A percentile compares a stretch with the other conserved stretches of the same genome.
Evolutionary conservation across 2,888 invertebrate genomes (phyloP).

Genomic region (Scaptomyza flava): DNA sequence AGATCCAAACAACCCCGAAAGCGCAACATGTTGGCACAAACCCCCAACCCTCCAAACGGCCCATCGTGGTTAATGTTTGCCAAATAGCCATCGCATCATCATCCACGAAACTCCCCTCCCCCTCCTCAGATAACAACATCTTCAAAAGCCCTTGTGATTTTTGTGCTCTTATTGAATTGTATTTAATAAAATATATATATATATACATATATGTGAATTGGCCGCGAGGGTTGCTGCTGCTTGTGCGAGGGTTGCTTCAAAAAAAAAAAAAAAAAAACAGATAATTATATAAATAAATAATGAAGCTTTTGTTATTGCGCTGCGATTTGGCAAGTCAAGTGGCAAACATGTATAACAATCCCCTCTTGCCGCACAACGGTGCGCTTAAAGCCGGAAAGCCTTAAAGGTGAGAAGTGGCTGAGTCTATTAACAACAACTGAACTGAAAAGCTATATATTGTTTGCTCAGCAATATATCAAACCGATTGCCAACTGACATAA

Average conservation of each 20-base stretch:
- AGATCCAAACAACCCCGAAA: constrained; percentile 15
- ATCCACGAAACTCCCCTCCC: constrained; percentile 7
- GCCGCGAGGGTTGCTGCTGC: constrained; percentile 39
- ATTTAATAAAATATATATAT: constrained; percentile 68
- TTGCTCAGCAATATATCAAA: constrained; percentile 65
- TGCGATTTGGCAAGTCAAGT: constrained; percentile 72
- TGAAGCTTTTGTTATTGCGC: constrained; percentile 64
- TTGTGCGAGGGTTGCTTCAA: constrained; percentile 49
- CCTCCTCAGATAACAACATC: not conserved
- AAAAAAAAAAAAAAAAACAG: constrained; percentile 10
- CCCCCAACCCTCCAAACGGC: not conserved
- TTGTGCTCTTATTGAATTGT: constrained; percentile 71
- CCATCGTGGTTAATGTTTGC: constrained; percentile 59
- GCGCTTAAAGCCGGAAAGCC: constrained; percentile 2
- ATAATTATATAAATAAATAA: constrained; percentile 69
- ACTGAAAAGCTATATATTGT: constrained; percentile 56
- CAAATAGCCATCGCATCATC: constrained; percentile 67
- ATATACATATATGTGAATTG: constrained; percentile 29
- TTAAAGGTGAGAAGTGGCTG: constrained; percentile 7
- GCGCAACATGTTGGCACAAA: constrained; percentile 50
- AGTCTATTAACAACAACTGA: constrained; percentile 46
- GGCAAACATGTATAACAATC: constrained; percentile 26
- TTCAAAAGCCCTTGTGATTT: constrained; percentile 36
- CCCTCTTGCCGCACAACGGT: not conserved
- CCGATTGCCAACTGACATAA: constrained; percentile 63